Evolutionary conservation across 1,140 invertebrate species (phyloP).

Genomic region (Pissodes strobi): DNA sequence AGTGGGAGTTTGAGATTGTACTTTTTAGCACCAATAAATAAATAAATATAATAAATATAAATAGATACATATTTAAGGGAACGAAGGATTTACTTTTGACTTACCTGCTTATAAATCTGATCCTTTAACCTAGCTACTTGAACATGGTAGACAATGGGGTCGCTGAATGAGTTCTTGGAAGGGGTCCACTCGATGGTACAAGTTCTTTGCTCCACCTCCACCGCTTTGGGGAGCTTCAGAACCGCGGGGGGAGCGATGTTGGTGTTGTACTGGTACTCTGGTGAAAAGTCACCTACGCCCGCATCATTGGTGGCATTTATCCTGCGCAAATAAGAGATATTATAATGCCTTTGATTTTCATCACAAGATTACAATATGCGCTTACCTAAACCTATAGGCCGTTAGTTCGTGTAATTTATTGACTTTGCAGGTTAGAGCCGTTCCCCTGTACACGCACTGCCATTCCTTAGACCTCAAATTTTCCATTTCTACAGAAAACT

Average conservation of each 20-base stretch:
- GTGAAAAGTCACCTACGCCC: conserved; percentile 78
- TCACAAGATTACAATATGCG: too few relatives aligned
- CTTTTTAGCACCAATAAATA: too few relatives aligned
- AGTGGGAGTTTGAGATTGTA: too few relatives aligned
- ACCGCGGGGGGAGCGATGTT: conserved; percentile 75
- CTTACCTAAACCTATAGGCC: conserved; percentile 69
- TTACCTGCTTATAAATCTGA: conserved; percentile 65
- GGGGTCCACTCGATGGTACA: conserved; percentile 64
- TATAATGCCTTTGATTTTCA: too few relatives aligned
- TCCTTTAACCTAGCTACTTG: conserved; percentile 68
- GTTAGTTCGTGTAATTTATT: conserved; percentile 79
- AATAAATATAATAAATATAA: too few relatives aligned
- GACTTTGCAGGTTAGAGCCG: conserved; percentile 75
- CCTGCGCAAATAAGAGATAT: conserved; percentile 46
- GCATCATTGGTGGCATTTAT: conserved; percentile 83
- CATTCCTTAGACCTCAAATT: conserved; percentile 68
- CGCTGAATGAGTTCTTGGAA: conserved; percentile 59
- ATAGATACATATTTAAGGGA: too few relatives aligned
- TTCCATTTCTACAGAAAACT: conserved; percentile 81
- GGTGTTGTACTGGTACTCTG: conserved; percentile 70
- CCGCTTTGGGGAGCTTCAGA: conserved; percentile 69
- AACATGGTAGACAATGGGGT: conserved; percentile 67
- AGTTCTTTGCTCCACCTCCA: conserved; percentile 56
- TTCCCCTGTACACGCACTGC: conserved; percentile 78
- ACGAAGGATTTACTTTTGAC: too few relatives aligned